A percentile compares a stretch with the other conserved stretches of the same genome.
Conservation (phyloP, 1,140 invertebrate species). For the Uloborus diversus region DNA sequence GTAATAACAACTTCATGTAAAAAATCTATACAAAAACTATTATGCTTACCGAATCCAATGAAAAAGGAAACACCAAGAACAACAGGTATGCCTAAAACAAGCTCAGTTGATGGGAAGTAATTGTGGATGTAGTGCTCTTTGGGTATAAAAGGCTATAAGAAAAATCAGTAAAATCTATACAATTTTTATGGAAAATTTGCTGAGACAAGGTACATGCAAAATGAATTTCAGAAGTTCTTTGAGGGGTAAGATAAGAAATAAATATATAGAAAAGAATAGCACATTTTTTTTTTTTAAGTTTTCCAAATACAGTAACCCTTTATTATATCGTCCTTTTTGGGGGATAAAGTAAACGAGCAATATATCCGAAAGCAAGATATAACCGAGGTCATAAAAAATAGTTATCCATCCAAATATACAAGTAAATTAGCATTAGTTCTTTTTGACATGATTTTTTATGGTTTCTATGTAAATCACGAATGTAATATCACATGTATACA, state of each 20-base stretch:
- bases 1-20: no score
- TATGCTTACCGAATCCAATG: constrained; percentile 23
- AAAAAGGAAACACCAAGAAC: constrained; percentile 16
- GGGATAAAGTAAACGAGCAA: no score
- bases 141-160: constrained; percentile 19
- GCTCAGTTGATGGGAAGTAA: constrained; percentile 26
- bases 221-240: background rate
- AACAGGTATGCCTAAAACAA: constrained; percentile 19
- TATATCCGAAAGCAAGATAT: no score
- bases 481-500: no score
- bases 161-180: background rate
- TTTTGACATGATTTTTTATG: no score
- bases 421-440: no score
- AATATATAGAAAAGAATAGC: no score
- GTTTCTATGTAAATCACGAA: no score
- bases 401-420: no score
- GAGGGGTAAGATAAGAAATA: background rate
- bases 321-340: background rate
- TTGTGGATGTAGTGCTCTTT: constrained; percentile 8
- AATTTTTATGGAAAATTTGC: background rate
- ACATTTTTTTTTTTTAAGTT: background rate
- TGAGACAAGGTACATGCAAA: background rate
- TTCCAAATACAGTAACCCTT: background rate
- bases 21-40: no score
- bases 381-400: no score